A percentile compares a stretch with the other conserved stretches of the same genome.
Conservation (phyloP, 2,113 vertebrate genomes). For the Centropus unirufus region DNA sequence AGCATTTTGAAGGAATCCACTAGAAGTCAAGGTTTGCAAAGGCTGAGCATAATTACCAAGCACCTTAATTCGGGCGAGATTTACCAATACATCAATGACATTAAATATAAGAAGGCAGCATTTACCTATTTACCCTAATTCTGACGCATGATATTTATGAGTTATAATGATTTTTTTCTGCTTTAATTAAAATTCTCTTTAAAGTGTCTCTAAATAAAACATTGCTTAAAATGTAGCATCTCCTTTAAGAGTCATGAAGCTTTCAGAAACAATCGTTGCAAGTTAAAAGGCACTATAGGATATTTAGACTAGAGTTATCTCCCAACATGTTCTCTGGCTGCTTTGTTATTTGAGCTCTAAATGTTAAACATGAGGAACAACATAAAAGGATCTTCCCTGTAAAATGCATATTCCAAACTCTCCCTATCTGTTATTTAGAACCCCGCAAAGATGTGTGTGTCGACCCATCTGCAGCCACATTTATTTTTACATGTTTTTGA, state of each 20-base stretch:
- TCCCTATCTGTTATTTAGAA: conserved; percentile 39
- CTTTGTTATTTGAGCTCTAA: conserved; percentile 55
- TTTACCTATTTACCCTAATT: conserved; percentile 17
- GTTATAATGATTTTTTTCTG: background rate
- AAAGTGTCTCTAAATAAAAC: conserved; percentile 24
- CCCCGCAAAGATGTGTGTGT: conserved; percentile 25
- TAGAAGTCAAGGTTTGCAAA: background rate
- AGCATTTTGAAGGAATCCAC: background rate
- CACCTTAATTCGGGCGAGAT: background rate
- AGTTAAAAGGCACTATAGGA: conserved; percentile 30
- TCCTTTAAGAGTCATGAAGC: background rate
- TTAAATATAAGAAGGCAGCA: background rate
- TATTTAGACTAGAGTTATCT: conserved; percentile 46
- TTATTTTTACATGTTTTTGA: conserved; percentile 71
- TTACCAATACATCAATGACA: background rate
- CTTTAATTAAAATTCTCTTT: conserved; percentile 44
- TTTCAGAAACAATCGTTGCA: background rate
- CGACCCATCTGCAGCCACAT: conserved; percentile 69
- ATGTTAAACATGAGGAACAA: conserved; percentile 48
- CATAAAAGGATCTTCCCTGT: conserved; percentile 50
- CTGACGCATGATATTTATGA: background rate
- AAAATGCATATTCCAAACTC: conserved; percentile 47
- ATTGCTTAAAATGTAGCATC: background rate
- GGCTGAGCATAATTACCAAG: background rate
- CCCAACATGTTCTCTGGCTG: conserved; percentile 25